These are phyloP conservation scores for Myripristis jacobus DNA, from an alignment of 2,797 vertebrate species.

Conservation along the genomic window DNA sequence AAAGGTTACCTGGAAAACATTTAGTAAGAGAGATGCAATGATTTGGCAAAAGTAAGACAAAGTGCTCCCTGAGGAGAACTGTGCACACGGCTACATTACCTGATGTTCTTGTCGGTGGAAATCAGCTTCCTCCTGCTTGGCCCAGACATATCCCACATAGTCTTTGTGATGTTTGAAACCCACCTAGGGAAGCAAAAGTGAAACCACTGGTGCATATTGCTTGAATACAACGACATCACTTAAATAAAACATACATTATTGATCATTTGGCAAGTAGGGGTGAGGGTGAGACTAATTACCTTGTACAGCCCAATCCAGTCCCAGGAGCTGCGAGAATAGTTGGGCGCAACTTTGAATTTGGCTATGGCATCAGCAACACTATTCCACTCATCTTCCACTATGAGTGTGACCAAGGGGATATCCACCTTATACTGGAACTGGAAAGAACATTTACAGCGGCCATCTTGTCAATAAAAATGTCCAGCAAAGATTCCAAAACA, in stretches of 20 bases:
- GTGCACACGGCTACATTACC: conserved; percentile 70
- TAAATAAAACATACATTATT: not conserved
- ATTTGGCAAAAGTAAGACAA: conserved; percentile 41
- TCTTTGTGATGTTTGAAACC: conserved; percentile 98
- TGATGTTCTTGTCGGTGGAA: conserved; percentile 85
- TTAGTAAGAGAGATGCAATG: conserved; percentile 30
- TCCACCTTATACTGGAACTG: conserved; percentile 93
- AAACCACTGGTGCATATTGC: not conserved
- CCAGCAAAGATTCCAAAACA: not conserved
- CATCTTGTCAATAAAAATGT: not conserved
- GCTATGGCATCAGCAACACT: conserved; percentile 87
- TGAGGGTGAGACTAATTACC: conserved; percentile 74
- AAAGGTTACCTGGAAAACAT: conserved; percentile 87
- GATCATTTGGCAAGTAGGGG: not conserved
- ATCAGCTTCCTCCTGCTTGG: conserved; percentile 92
- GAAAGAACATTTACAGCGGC: conserved; percentile 16
- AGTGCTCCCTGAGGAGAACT: not conserved
- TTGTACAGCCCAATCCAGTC: conserved; percentile 98
- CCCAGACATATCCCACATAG: conserved; percentile 96
- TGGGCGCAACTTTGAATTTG: conserved; percentile 86
- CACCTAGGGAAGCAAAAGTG: conserved; percentile 82
- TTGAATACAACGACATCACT: conserved; percentile 11
- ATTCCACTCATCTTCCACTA: conserved; percentile 94
- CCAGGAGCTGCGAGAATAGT: conserved; percentile 94
- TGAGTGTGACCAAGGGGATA: conserved; percentile 87